Conservation (phyloP, 2,113 vertebrate species). For the Lepus timidus region DNA sequence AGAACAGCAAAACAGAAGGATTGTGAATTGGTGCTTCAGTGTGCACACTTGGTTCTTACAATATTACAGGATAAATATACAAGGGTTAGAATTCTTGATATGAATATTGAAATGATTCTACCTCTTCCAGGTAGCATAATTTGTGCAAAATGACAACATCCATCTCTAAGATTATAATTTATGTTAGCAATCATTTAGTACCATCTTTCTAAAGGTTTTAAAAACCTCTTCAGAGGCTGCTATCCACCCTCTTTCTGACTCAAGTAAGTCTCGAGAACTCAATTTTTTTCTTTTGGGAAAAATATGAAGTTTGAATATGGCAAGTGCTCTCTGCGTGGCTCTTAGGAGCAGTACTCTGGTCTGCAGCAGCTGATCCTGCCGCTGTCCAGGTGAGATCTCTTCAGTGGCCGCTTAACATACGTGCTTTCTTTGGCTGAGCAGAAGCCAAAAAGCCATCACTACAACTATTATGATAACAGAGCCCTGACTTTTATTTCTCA, state of each 20-base stretch:
- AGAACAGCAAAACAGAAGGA: not conserved
- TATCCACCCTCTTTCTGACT: not conserved
- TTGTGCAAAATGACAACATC: conserved; percentile 3
- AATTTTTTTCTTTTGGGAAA: not conserved
- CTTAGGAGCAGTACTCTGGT: not conserved
- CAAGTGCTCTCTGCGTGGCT: not conserved
- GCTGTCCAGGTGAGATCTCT: not conserved
- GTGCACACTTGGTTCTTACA: not conserved
- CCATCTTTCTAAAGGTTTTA: not conserved
- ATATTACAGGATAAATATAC: not conserved
- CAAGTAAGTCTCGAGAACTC: not conserved
- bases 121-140: conserved; percentile 27
- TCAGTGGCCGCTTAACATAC: not conserved
- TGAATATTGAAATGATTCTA: conserved; percentile 47
- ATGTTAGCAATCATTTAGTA: conserved; percentile 11
- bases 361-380: not conserved
- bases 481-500: not conserved
- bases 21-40: not conserved
- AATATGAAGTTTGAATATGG: not conserved
- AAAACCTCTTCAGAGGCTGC: not conserved
- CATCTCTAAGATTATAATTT: conserved; percentile 8
- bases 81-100: conserved; percentile 1
- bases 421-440: not conserved
- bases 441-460: not conserved
- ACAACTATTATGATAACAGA: not conserved